Base-by-base conservation (phyloP, 2,113 vertebrate genomes). In the Puma concolor region DNA sequence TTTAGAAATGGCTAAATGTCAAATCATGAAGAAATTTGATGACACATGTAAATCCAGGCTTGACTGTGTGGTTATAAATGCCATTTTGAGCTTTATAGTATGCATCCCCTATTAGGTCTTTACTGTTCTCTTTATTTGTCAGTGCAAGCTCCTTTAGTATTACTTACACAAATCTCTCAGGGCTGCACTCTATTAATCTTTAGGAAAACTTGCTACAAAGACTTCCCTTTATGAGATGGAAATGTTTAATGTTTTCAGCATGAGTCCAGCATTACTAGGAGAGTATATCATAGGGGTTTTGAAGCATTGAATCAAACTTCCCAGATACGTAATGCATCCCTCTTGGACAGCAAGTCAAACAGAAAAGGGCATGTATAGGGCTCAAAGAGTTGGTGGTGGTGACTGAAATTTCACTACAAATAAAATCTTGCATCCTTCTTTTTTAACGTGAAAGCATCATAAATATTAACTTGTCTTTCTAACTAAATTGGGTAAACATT, bases 161-260 rank as follows among this genome's bases (percentile, higher is more conserved):
- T 94, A 74, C 10, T 81, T 86, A 69, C 27, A 90, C 54, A 76
- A 31, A 80, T 93, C 66, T 97, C 54, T 85, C 33, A 85, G 29
- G 33, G 38, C 44, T 91, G 38, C 25, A 74, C 93, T 93, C 33
- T 74, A 88, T 67, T 97, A 93, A 87, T 91, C 52, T 67, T 95
- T 91, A 29, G 44, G 52, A 60, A 91, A 93, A 79, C 54, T 93
- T 88, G 41, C 69, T 91, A 93, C 54, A 91, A 93, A 83, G 38
- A 69, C 8, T 66, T 95, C n/a, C 54, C 23, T 96, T 95, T 88
- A 69, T 88, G 67, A 88, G 36, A 80, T 36, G 8, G 15, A 93
- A 83, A 79, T 74, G 38, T 80, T 96, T 95, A 64, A 81, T 84
- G n/a, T 84, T 97, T 91, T 88, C 86, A 96, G 15, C n/a, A 88